Evolutionary conservation across 2,113 vertebrate genomes (phyloP), one percentile per base, ranked within the genome.

Genomic region (Hypanus sabinus): DNA sequence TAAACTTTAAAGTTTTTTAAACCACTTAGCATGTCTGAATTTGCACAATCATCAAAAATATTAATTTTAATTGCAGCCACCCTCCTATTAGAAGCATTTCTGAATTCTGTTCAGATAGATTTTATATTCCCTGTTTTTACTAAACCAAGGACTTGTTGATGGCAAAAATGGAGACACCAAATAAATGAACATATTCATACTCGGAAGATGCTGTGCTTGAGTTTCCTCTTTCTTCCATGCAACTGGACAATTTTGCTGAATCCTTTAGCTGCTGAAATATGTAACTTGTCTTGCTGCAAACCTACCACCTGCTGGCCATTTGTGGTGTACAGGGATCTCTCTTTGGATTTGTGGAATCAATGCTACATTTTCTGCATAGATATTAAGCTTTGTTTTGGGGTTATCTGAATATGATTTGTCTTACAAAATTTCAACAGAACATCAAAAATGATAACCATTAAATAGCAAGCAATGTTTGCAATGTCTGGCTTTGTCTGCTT

Each of bases 251-350:
- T 62, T 88, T 62, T 16, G 27, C 16, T 62, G 14, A 88, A 62
- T 62, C 12, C 85, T 88, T 88, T 88, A 57, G 27, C 27, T 62
- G 85, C 57, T 60, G n/a, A 83, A 62, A 16, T 11, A 12, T 62
- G 55, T 88, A 60, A 62, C 85, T 62, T 88, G 55, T 65, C 57
- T 88, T 88, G 46, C 85, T 88, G 85, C 62, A 88, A 88, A 88
- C 30, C 57, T 88, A 88, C 85, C 85, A 88, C 85, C 85, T 88
- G 85, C 85, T 88, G 85, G 85, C 85, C 85, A 88, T 30, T 88
- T 88, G 30, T 88, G 85, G 85, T 65, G 85, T 65, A 33, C 16
- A 20, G 85, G 85, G 85, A 16, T 6, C 57, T n/a, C 30, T n/a
- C 30, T 46, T 46, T 88, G 81, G 81, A 46, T 24, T 30, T 88